Percentiles rank a stretch among this genome's conserved stretches.
Conservation (phyloP, 1,140 invertebrate species). For the Tetramorium alpestre region DNA sequence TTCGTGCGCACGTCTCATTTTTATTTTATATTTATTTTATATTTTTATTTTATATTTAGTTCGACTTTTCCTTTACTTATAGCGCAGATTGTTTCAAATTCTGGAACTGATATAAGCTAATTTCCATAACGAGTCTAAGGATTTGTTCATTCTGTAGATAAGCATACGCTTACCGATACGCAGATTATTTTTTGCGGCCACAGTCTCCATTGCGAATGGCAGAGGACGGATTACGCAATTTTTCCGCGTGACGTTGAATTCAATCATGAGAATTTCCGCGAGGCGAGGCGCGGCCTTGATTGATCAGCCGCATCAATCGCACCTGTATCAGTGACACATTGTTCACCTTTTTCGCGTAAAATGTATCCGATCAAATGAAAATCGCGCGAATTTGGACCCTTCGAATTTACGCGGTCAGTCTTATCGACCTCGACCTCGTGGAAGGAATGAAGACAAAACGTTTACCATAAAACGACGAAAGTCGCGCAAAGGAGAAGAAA, state of each 20-base stretch:
- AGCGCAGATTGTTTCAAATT: not conserved
- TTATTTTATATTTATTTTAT: not conserved
- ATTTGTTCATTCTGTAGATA: not conserved
- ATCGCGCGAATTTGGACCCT: conserved; percentile 4
- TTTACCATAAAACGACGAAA: conserved; percentile 25
- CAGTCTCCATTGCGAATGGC: not conserved
- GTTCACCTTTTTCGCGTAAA: conserved; percentile 27
- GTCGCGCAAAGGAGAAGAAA: conserved; percentile 40
- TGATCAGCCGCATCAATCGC: conserved; percentile 55
- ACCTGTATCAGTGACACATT: conserved; percentile 38
- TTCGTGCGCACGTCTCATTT: not conserved
- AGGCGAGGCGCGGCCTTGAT: conserved; percentile 71
- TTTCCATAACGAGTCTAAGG: not conserved
- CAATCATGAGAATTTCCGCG: conserved; percentile 64
- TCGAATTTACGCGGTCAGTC: conserved; percentile 18
- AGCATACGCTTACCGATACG: not conserved
- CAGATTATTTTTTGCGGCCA: conserved; percentile 11
- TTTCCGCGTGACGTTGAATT: conserved; percentile 60
- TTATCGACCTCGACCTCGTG: conserved; percentile 58
- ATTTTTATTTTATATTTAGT: not conserved
- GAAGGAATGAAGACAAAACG: conserved; percentile 50
- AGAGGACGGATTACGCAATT: conserved; percentile 55
- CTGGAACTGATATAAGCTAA: not conserved
- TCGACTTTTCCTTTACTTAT: not conserved
- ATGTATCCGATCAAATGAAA: not conserved